Evolutionary conservation across 2,113 vertebrate species (phyloP).

Genomic region (Bettongia penicillata): DNA sequence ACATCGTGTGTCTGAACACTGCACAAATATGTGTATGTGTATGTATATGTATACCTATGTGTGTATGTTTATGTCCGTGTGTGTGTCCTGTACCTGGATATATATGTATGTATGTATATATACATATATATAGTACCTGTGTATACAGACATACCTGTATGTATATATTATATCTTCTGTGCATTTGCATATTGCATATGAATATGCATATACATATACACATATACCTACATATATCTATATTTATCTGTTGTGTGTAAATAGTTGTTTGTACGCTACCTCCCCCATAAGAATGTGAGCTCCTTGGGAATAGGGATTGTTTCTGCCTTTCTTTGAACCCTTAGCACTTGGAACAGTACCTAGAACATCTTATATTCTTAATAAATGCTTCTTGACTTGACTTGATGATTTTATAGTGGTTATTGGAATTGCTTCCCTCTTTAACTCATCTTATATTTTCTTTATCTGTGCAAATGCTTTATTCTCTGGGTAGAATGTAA

Average conservation of each 20-base stretch:
- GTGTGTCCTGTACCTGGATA: no score
- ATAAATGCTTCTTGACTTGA: background rate
- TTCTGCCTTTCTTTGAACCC: background rate
- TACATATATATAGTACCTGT: no score
- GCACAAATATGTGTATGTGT: no score
- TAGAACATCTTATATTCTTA: background rate
- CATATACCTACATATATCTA: no score
- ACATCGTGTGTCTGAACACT: no score
- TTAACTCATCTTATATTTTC: background rate
- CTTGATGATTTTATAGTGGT: background rate
- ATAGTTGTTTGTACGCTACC: background rate
- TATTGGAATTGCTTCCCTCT: background rate
- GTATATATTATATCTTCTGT: no score
- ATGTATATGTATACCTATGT: no score
- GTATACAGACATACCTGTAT: no score
- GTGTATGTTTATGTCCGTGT: no score
- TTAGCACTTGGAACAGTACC: background rate
- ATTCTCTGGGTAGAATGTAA: background rate
- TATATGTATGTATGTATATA: no score
- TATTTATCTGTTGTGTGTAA: background rate
- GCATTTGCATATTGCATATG: no score
- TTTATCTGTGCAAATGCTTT: background rate
- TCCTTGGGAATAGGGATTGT: background rate
- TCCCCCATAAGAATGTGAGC: background rate
- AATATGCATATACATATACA: no score